Evolutionary conservation across 1,140 invertebrate species (phyloP).

Genomic region (Drosophila pseudoobscura): DNA sequence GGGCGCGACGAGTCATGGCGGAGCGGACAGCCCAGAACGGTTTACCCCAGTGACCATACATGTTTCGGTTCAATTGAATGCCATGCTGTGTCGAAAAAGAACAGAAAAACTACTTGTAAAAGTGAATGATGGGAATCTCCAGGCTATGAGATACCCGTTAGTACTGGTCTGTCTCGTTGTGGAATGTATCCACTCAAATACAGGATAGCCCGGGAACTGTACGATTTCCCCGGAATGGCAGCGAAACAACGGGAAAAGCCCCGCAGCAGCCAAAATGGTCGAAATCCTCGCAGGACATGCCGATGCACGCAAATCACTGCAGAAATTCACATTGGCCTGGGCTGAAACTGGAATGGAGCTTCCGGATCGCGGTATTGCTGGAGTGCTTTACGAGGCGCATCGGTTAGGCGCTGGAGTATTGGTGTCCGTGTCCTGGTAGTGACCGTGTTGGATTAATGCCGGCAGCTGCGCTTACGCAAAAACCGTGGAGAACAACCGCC

Average conservation of each 20-base stretch:
- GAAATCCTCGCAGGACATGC: conserved; percentile 59
- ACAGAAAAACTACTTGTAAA: not conserved
- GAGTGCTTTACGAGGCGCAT: conserved; percentile 67
- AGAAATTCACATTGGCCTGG: conserved; percentile 56
- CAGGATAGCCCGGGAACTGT: not conserved
- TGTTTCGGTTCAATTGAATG: conserved; percentile 76
- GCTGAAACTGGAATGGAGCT: conserved; percentile 18
- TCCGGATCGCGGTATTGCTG: conserved; percentile 41
- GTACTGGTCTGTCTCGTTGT: not conserved
- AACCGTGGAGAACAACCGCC: conserved; percentile 55
- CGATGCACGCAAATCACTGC: conserved; percentile 73
- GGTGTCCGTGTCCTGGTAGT: conserved; percentile 11
- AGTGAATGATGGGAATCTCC: not conserved
- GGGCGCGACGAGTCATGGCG: too few species aligned
- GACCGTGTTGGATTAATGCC: conserved; percentile 61
- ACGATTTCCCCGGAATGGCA: conserved; percentile 1
- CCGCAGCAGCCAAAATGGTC: conserved; percentile 9
- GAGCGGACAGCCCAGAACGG: conserved; percentile 8
- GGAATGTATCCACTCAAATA: not conserved
- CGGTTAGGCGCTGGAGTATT: conserved; percentile 36
- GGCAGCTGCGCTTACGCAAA: conserved; percentile 52
- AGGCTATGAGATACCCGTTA: not conserved
- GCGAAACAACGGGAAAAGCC: conserved; percentile 26
- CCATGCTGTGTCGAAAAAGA: conserved; percentile 17
- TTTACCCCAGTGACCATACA: conserved; percentile 54